These are phyloP conservation scores for Murina feae DNA, from an alignment of 2,113 vertebrate species.

Conservation along the genomic window DNA sequence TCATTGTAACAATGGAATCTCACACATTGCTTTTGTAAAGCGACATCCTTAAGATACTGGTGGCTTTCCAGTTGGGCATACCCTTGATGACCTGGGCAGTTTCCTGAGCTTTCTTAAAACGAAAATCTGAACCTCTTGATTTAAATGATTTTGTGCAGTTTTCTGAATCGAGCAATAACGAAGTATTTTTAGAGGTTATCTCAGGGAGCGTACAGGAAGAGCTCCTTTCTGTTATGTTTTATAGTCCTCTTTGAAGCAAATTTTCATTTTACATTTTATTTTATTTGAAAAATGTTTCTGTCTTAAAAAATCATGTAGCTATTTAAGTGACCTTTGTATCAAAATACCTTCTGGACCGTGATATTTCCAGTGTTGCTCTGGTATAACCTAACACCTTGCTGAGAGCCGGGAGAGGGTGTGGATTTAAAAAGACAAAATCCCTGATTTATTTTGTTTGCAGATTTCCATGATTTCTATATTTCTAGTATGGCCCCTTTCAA, in stretches of 20 bases:
- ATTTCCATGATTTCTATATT: not conserved
- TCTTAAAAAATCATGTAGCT: not conserved
- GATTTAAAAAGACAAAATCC: not conserved
- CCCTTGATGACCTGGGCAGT: not conserved
- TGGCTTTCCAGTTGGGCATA: not conserved
- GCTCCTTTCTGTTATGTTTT: not conserved
- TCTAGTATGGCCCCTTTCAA: not conserved
- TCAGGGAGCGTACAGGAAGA: not conserved
- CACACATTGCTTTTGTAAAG: not conserved
- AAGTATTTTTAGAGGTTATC: not conserved
- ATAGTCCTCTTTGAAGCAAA: not conserved
- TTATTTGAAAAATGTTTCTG: not conserved
- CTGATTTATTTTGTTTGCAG: not conserved
- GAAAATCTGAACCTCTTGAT: not conserved
- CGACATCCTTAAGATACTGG: not conserved
- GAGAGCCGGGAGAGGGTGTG: not conserved
- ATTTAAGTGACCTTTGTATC: not conserved
- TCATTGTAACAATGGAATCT: no score
- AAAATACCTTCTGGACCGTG: constrained; percentile 7
- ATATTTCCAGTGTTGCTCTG: not conserved
- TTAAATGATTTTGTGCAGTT: not conserved
- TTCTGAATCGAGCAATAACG: not conserved
- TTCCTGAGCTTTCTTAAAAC: not conserved
- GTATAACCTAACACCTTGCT: not conserved
- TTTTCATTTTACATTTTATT: constrained; percentile 23